Evolutionary conservation across 2,113 vertebrate species (phyloP).

Genomic region (Sinocyclocheilus maitianheensis): DNA sequence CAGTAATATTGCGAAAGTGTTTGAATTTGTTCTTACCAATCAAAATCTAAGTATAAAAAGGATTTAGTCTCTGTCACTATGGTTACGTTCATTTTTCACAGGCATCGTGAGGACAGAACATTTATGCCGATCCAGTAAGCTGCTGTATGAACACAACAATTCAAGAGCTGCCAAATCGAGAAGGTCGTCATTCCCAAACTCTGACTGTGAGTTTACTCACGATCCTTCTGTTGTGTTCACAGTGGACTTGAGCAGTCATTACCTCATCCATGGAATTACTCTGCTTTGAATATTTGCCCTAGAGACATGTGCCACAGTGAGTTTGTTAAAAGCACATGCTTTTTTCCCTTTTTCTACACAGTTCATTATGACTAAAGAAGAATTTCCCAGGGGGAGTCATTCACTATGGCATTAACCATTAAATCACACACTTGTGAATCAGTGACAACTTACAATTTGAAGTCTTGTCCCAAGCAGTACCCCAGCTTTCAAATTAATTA

Average conservation of each 20-base stretch:
- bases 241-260: neutral
- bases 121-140: neutral
- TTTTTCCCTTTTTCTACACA: neutral
- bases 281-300: too few relatives aligned
- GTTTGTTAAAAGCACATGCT: neutral
- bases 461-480: neutral
- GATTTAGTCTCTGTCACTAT: neutral
- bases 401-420: neutral
- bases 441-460: constrained; percentile 7
- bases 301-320: neutral
- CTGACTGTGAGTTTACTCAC: neutral
- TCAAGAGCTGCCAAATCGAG: neutral
- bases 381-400: neutral
- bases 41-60: too few relatives aligned
- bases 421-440: constrained; percentile 11
- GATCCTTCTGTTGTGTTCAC: neutral
- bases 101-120: neutral
- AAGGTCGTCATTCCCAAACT: neutral
- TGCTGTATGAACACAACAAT: neutral
- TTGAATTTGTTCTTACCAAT: too few relatives aligned
- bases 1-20: too few relatives aligned
- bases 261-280: neutral
- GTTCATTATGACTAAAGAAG: neutral
- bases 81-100: neutral
- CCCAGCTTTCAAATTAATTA: neutral